phyloP scores from a whole-genome alignment of 1,140 invertebrate species.

The Nautilus pompilius region DNA sequence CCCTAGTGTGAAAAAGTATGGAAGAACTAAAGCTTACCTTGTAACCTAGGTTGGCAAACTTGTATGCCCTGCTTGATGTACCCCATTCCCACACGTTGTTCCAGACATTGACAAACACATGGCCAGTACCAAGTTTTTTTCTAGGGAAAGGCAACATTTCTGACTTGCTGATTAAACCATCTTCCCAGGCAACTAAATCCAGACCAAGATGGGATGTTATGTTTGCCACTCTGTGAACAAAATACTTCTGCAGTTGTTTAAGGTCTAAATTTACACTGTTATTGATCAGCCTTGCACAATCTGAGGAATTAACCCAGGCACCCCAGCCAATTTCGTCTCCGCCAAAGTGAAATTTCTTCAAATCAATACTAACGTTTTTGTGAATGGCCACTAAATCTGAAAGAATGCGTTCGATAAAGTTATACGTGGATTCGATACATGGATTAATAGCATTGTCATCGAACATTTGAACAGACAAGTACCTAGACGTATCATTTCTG shows the following conservation, averaged over 20 bases:
- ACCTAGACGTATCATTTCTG: constrained; percentile 14
- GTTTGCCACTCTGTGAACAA: constrained; percentile 30
- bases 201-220: constrained; percentile 29
- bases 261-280: constrained; percentile 12
- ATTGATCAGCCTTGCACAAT: constrained; percentile 33
- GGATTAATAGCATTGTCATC: constrained; percentile 48
- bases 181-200: constrained; percentile 41
- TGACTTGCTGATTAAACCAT: constrained; percentile 32
- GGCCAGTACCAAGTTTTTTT: constrained; percentile 27
- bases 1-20: not conserved
- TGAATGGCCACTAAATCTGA: constrained; percentile 37
- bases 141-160: constrained; percentile 8
- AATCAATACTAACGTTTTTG: constrained; percentile 30
- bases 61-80: constrained; percentile 37
- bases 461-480: constrained; percentile 42
- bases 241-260: constrained; percentile 38
- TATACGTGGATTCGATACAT: constrained; percentile 43
- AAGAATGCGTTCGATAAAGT: constrained; percentile 44
- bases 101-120: constrained; percentile 42
- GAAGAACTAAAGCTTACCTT: constrained; percentile 33
- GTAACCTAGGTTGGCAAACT: constrained; percentile 48
- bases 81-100: constrained; percentile 51
- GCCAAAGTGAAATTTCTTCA: constrained; percentile 46
- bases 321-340: constrained; percentile 49
- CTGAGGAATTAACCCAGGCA: constrained; percentile 40